Evolutionary conservation across 2,888 invertebrate species (phyloP).

Genomic region (Psococerastis gibbosa): DNA sequence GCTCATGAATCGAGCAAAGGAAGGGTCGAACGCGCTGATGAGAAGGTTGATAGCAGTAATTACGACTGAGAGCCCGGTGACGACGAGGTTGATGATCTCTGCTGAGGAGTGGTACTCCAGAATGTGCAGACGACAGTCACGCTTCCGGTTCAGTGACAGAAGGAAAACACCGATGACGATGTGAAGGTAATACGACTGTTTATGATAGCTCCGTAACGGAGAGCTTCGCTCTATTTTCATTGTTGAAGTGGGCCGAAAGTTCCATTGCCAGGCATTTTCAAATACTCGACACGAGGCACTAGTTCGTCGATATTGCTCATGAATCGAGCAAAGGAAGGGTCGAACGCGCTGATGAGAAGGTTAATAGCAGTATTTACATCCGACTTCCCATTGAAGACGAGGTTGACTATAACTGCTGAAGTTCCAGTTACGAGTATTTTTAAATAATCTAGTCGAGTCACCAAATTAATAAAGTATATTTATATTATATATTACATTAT

Average conservation of each 20-base stretch:
- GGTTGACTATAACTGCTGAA: slow-evolving; percentile 51
- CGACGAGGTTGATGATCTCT: slow-evolving; percentile 46
- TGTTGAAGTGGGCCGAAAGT: too few species aligned
- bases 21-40: slow-evolving; percentile 62
- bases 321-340: slow-evolving; percentile 32
- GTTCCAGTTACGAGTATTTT: too few species aligned
- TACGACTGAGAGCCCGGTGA: slow-evolving; percentile 48
- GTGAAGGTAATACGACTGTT: slow-evolving; percentile 30
- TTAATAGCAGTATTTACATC: slow-evolving; percentile 57
- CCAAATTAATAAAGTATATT: too few species aligned
- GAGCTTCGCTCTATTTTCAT: too few species aligned
- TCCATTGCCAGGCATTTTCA: too few species aligned
- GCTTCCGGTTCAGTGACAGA: slow-evolving; percentile 49
- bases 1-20: slow-evolving; percentile 18
- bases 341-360: slow-evolving; percentile 57
- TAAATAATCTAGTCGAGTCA: too few species aligned
- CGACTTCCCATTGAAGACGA: slow-evolving; percentile 45
- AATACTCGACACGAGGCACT: too few species aligned
- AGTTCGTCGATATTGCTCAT: not conserved
- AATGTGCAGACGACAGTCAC: slow-evolving; percentile 56
- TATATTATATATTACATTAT: too few species aligned
- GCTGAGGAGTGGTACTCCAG: slow-evolving; percentile 46
- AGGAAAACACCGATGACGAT: slow-evolving; percentile 55
- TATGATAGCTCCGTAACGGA: too few species aligned
- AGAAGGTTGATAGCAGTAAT: slow-evolving; percentile 57